Percentiles rank a stretch among this genome's conserved stretches.
These are phyloP conservation scores for Limanda limanda DNA, from an alignment of 2,113 vertebrate species.

Conservation along the genomic window DNA sequence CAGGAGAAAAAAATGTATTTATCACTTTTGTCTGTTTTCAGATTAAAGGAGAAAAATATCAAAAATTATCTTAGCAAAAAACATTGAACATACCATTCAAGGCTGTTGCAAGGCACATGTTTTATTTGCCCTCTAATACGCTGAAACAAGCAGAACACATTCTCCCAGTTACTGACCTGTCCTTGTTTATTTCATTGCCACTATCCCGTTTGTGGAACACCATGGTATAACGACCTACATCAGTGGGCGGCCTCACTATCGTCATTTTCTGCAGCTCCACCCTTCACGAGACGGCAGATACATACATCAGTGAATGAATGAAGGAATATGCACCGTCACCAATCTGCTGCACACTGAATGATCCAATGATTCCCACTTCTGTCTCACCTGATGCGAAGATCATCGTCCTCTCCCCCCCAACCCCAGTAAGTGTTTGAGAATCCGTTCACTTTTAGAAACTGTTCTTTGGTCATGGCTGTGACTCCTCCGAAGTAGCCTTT, in stretches of 20 bases:
- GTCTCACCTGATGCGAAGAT: slow-evolving; percentile 92
- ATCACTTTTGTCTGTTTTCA: no score
- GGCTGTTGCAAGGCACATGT: no score
- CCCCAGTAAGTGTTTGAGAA: slow-evolving; percentile 99
- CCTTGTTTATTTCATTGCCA: slow-evolving; percentile 90
- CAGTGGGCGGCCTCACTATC: slow-evolving; percentile 85
- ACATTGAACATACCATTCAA: no score
- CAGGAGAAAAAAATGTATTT: no score
- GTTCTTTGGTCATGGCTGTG: slow-evolving; percentile 91
- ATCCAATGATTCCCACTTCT: not conserved
- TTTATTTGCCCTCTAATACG: not conserved
- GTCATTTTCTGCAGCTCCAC: slow-evolving; percentile 92
- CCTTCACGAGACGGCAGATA: slow-evolving; percentile 69
- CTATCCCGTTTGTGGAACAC: slow-evolving; percentile 93
- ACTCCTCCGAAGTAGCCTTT: slow-evolving; percentile 96
- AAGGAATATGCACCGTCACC: not conserved
- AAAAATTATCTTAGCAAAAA: no score
- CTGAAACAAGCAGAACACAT: not conserved
- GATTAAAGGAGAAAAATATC: no score
- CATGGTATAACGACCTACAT: slow-evolving; percentile 94
- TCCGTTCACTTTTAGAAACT: slow-evolving; percentile 93
- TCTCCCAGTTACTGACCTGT: slow-evolving; percentile 83
- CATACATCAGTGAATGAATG: not conserved
- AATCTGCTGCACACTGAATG: not conserved
- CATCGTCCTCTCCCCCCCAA: slow-evolving; percentile 99